Evolutionary conservation across 2,113 vertebrate species (phyloP).

Genomic region (Solea senegalensis): DNA sequence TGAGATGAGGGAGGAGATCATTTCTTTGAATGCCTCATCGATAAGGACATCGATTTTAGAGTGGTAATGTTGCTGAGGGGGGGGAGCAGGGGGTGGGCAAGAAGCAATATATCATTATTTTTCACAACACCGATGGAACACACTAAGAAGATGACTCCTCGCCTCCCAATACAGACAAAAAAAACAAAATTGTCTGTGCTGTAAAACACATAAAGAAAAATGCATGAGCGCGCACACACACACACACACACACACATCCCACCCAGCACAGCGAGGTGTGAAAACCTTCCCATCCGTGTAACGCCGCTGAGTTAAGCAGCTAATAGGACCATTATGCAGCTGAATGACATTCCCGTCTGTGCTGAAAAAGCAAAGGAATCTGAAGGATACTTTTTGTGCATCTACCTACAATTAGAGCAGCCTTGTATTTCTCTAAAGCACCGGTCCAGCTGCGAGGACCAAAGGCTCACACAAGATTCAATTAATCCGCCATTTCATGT

Average conservation of each 20-base stretch:
- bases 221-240: neutral
- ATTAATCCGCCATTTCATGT: constrained; percentile 97
- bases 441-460: constrained; percentile 88
- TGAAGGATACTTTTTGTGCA: constrained; percentile 98
- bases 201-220: constrained; percentile 42
- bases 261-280: constrained; percentile 46
- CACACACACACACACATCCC: constrained; percentile 13
- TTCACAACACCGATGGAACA: constrained; percentile 15
- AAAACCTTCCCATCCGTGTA: constrained; percentile 89
- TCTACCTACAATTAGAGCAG: constrained; percentile 90
- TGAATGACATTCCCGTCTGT: constrained; percentile 91
- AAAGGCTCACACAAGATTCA: constrained; percentile 93
- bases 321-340: constrained; percentile 92
- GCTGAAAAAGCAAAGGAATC: constrained; percentile 92
- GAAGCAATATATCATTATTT: constrained; percentile 45
- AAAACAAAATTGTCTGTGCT: constrained; percentile 28
- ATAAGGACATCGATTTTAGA: constrained; percentile 97
- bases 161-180: constrained; percentile 16
- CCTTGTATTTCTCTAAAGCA: constrained; percentile 90
- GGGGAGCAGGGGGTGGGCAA: neutral
- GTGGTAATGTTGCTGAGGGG: constrained; percentile 94
- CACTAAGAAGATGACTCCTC: constrained; percentile 32
- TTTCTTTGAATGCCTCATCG: constrained; percentile 93
- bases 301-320: constrained; percentile 93
- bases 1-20: constrained; percentile 90